Base-by-base conservation (phyloP, 2,888 invertebrate species). In the Drosophila anomalata region DNA sequence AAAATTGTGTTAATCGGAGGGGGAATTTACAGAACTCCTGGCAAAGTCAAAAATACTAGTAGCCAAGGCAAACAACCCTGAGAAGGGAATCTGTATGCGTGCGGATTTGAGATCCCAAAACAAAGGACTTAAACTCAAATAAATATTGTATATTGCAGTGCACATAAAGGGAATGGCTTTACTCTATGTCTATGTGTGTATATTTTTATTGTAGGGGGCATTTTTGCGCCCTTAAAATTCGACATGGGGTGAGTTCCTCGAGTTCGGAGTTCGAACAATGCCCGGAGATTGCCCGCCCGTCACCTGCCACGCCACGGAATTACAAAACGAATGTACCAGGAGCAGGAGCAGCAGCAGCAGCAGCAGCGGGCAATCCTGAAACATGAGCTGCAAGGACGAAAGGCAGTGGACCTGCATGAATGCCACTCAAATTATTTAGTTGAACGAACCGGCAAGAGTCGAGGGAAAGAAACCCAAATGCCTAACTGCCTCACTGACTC, bases 271-370 rank as follows among this genome's bases (percentile, higher is more conserved):
- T 41, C 63, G 63, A 91, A 92, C 91, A 92, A 92, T 89, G 83
- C 41, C 41, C 41, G 89, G 89, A 90, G 91, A 91, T 91, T 91
- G 90, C 89, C 65, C 91, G 89, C 89, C 65, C 91, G 91, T 92
- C 92, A 92, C 92, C 92, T 92, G 92, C 92, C 91, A 90, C 82
- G 92, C 92, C 91, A 90, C 82, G 89, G 76, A 90, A 87, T 90
- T 89, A 87, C 77, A 79, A 77, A 82, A 79, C 75, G 80, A 75
- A 78, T 79, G 73, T 85, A 87, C 87, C 88, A 72, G 57, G 52
- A 56, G 26, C 51, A 55, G 51, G 57, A 71, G 44, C 52, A 44
- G 55, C 61, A 46, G 54, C 14, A 14, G 14, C 70, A 75, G 73
- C 80, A 71, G 65, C 79, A 65, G 31, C 65, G 54, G 65, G 50